A percentile compares a stretch with the other conserved stretches of the same genome.
phyloP scores from a whole-genome alignment of 2,888 invertebrate genomes.

The Clitarchus hookeri region DNA sequence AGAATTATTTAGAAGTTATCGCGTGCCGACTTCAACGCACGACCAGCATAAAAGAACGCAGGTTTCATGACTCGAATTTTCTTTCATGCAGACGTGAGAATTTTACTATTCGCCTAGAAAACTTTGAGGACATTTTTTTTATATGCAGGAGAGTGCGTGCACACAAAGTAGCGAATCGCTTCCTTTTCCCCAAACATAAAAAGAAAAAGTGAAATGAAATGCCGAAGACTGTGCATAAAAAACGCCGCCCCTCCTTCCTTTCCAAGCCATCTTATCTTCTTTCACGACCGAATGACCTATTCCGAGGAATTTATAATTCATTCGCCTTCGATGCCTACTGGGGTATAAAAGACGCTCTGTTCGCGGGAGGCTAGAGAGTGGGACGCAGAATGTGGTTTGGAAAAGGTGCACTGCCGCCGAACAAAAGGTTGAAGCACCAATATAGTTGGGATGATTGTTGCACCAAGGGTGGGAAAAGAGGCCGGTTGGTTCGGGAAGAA shows the following conservation, averaged over 20 bases:
- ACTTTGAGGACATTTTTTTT: neutral
- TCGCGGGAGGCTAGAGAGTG: neutral
- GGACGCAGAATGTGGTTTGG: neutral
- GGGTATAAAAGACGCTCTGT: neutral
- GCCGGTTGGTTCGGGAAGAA: neutral
- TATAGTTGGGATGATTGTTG: constrained; percentile 14
- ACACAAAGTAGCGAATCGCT: neutral
- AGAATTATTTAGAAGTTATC: too few species aligned
- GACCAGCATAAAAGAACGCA: neutral
- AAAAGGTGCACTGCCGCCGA: neutral
- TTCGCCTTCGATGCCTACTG: neutral
- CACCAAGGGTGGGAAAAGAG: neutral
- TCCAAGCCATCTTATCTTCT: neutral
- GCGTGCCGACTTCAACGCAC: too few species aligned
- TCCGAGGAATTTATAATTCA: constrained; percentile 1
- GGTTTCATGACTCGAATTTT: neutral
- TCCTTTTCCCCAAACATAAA: neutral
- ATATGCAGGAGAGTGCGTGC: neutral
- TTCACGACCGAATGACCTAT: constrained; percentile 10
- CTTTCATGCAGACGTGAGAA: neutral
- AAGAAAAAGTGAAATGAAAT: neutral
- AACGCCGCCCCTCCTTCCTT: neutral
- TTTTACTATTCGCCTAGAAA: neutral
- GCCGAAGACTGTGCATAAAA: neutral
- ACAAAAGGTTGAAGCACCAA: constrained; percentile 14